Percentiles rank a stretch among this genome's conserved stretches.
Conservation (phyloP, 2,113 vertebrate species). For the Gavia stellata region DNA sequence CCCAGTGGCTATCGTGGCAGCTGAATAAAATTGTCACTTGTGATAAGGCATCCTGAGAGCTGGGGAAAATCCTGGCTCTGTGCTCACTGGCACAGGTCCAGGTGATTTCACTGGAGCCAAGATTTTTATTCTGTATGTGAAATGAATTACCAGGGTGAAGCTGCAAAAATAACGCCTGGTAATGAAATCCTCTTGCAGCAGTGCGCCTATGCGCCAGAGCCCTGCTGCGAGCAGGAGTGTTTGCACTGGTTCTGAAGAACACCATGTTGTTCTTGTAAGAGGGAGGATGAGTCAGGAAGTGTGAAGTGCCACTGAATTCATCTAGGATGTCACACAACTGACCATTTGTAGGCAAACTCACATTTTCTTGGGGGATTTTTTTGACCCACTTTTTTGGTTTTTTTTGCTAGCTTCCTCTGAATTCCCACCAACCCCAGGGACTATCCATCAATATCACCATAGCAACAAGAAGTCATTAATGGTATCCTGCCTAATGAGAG, state of each 20-base stretch:
- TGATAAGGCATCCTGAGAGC: not conserved
- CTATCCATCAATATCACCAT: conserved; percentile 51
- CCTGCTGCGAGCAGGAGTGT: not conserved
- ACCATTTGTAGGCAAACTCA: not conserved
- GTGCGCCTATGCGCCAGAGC: not conserved
- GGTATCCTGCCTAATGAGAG: conserved; percentile 8
- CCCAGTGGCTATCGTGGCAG: not conserved
- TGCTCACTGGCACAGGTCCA: not conserved
- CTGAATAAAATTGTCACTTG: conserved; percentile 44
- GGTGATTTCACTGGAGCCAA: not conserved
- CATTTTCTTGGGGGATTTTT: not conserved
- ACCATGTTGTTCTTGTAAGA: fast-evolving
- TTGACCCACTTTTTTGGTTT: not conserved
- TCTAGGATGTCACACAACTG: not conserved
- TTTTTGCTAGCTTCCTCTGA: not conserved
- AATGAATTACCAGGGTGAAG: conserved; percentile 1
- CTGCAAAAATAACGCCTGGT: conserved; percentile 12
- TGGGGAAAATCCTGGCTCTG: not conserved
- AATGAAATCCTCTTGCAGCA: not conserved
- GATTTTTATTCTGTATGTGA: not conserved
- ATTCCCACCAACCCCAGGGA: not conserved
- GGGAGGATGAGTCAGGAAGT: not conserved
- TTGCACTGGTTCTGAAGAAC: not conserved
- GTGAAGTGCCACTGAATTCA: not conserved
- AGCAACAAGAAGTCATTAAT: conserved; percentile 46